Percentiles rank a stretch among this genome's conserved stretches.
Evolutionary conservation across 2,113 vertebrate species (phyloP).

Genomic region (Oreochromis niloticus): DNA sequence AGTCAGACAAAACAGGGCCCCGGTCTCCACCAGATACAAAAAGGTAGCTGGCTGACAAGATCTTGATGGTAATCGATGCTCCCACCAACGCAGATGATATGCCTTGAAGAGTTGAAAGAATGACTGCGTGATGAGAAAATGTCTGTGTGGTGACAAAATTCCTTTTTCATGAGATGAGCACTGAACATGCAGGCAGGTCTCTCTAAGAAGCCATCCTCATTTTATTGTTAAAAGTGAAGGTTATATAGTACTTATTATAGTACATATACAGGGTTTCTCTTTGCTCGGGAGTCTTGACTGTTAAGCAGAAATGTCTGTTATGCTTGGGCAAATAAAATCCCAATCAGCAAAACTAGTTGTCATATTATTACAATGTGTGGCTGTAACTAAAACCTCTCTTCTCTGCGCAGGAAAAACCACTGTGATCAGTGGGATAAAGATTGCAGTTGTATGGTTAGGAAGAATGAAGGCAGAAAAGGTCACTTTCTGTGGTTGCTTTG

Average conservation of each 20-base stretch:
- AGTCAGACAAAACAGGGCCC: neutral
- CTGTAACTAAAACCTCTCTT: neutral
- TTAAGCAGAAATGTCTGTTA: neutral
- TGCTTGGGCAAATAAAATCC: neutral
- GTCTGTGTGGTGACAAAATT: neutral
- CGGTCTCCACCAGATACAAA: neutral
- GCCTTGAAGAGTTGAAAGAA: slow-evolving; percentile 5
- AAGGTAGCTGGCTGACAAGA: slow-evolving; percentile 24
- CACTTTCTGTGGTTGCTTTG: neutral
- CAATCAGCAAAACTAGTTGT: neutral
- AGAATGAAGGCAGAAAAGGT: neutral
- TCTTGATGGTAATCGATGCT: slow-evolving; percentile 21
- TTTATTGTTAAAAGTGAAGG: neutral
- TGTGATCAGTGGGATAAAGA: neutral
- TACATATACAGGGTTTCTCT: neutral
- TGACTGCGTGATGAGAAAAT: neutral
- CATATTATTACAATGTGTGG: neutral
- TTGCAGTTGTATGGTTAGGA: neutral
- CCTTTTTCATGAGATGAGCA: neutral
- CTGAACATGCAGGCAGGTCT: neutral
- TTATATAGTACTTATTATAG: neutral
- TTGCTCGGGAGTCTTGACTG: neutral
- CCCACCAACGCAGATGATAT: slow-evolving; percentile 4
- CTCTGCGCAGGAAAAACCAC: neutral
- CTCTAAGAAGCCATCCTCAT: neutral